Conservation (phyloP, 2,797 vertebrate genomes). For the Myiotriccus ornatus region DNA sequence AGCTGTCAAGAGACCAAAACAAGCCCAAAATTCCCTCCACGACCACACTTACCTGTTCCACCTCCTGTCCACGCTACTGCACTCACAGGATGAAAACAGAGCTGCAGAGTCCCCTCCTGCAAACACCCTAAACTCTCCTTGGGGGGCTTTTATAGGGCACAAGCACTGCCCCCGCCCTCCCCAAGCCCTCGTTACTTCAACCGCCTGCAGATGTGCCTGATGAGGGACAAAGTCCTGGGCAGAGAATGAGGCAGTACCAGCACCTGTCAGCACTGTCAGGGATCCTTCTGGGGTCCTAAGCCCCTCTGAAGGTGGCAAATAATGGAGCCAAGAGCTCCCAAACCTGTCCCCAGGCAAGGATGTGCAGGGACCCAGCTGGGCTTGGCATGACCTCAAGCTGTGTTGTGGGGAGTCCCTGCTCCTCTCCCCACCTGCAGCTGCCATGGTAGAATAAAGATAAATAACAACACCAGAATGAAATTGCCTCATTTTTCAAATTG, state of each 20-base stretch:
- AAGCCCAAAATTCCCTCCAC: rapidly evolving
- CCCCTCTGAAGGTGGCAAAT: not conserved
- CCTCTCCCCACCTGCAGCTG: not conserved
- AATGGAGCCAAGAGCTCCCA: not conserved
- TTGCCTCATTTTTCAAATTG: not conserved
- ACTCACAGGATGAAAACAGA: rapidly evolving
- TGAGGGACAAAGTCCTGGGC: not conserved
- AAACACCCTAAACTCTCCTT: rapidly evolving
- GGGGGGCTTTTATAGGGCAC: not conserved
- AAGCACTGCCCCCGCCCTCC: rapidly evolving
- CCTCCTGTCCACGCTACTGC: rapidly evolving
- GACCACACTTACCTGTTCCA: not conserved
- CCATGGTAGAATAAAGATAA: not conserved
- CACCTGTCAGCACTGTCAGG: not conserved
- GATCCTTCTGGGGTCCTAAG: rapidly evolving
- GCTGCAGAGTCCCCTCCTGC: rapidly evolving
- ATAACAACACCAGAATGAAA: not conserved
- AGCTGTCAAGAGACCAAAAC: not conserved
- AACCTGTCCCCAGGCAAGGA: not conserved
- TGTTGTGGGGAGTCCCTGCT: not conserved
- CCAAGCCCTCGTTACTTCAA: not conserved
- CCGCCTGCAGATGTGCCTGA: not conserved
- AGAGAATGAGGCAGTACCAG: rapidly evolving
- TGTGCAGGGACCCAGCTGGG: not conserved
- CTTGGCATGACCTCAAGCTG: not conserved